Evolutionary conservation across 2,797 vertebrate species (phyloP).

Genomic region (Pterois miles): DNA sequence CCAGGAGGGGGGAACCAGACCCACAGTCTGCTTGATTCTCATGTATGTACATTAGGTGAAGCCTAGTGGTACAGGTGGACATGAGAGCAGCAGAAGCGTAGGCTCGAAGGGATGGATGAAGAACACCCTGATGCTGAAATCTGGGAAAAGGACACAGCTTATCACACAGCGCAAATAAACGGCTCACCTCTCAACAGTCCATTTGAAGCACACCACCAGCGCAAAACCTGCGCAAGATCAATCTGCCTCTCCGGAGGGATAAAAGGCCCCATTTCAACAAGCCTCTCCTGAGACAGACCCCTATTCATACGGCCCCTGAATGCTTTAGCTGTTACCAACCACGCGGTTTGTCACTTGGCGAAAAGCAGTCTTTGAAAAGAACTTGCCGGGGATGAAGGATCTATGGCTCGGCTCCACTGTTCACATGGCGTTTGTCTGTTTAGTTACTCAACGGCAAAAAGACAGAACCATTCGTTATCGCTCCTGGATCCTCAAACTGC

Average conservation of each 20-base stretch:
- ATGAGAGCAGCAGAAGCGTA: slow-evolving; percentile 13
- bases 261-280: slow-evolving; percentile 69
- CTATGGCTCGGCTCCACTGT: slow-evolving; percentile 53
- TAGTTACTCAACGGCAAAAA: slow-evolving; percentile 41
- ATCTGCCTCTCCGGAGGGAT: slow-evolving; percentile 61
- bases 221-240: slow-evolving; percentile 66
- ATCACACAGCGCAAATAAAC: slow-evolving; percentile 65
- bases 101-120: background rate
- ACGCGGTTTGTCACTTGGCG: slow-evolving; percentile 71
- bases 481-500: slow-evolving; percentile 38
- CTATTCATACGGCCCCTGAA: slow-evolving; percentile 72
- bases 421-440: slow-evolving; percentile 49
- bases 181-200: slow-evolving; percentile 65
- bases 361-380: slow-evolving; percentile 55
- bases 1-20: too few relatives aligned
- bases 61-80: slow-evolving; percentile 19
- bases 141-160: slow-evolving; percentile 53
- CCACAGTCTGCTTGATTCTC: too few relatives aligned
- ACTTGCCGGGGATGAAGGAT: slow-evolving; percentile 54
- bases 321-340: slow-evolving; percentile 71
- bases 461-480: slow-evolving; percentile 39
- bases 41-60: background rate
- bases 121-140: slow-evolving; percentile 57
- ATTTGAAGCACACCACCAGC: slow-evolving; percentile 65
- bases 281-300: slow-evolving; percentile 72